A percentile compares a stretch with the other conserved stretches of the same genome.
phyloP scores from a whole-genome alignment of 2,888 invertebrate species.

The Drosophila dives region DNA sequence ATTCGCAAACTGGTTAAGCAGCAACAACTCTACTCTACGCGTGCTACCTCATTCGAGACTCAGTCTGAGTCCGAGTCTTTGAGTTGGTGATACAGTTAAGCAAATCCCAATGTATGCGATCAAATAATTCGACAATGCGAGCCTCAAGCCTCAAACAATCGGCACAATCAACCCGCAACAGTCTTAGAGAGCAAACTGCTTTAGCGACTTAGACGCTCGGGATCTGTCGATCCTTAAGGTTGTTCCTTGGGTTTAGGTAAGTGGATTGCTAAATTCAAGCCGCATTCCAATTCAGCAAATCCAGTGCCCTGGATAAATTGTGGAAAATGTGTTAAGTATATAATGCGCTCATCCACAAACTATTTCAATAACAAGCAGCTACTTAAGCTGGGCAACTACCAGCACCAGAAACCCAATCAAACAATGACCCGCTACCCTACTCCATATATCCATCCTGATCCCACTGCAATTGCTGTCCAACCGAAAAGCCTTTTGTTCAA shows the following conservation, averaged over 20 bases:
- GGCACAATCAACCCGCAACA: conserved; percentile 42
- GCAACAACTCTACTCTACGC: conserved; percentile 38
- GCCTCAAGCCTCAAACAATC: conserved; percentile 41
- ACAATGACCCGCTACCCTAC: conserved; percentile 49
- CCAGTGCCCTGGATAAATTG: conserved; percentile 67
- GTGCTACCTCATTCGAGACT: conserved; percentile 49
- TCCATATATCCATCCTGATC: conserved; percentile 18
- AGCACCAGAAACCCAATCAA: conserved; percentile 52
- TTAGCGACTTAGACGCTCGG: conserved; percentile 62
- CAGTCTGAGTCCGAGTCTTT: background rate
- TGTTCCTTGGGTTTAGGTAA: conserved; percentile 62
- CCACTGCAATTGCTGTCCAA: conserved; percentile 2
- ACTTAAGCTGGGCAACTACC: conserved; percentile 51
- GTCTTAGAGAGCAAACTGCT: conserved; percentile 51
- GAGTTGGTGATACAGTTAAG: conserved; percentile 62
- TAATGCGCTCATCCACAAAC: conserved; percentile 79
- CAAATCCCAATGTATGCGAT: conserved; percentile 41
- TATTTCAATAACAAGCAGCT: conserved; percentile 72
- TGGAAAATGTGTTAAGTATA: conserved; percentile 82
- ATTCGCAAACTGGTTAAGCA: conserved; percentile 66
- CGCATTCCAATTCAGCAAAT: conserved; percentile 77
- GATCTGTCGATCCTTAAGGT: conserved; percentile 4
- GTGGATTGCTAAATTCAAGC: conserved; percentile 81
- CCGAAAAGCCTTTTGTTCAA: conserved; percentile 39
- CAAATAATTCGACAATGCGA: conserved; percentile 58